Conservation (phyloP, 2,113 vertebrate genomes). For the Pachycephala philippinensis region DNA sequence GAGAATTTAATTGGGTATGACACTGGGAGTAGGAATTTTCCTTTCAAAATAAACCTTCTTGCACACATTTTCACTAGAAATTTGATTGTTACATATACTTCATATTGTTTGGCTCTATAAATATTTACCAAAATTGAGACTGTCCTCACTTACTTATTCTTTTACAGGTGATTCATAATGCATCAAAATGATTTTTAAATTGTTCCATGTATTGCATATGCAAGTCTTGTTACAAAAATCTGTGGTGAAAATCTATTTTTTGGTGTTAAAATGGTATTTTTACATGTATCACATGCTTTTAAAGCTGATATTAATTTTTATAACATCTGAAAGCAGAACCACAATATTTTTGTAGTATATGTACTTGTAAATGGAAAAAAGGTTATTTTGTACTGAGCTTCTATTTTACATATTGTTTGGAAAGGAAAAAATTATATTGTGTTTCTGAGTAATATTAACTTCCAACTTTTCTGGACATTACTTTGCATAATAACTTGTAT, state of each 20-base stretch:
- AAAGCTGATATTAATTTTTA: background rate
- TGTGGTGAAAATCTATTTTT: slow-evolving; percentile 9
- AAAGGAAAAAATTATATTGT: background rate
- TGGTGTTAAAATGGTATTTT: slow-evolving; percentile 38
- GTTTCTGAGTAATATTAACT: background rate
- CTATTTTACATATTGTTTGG: background rate
- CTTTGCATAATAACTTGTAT: background rate
- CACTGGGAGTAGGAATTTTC: slow-evolving; percentile 81
- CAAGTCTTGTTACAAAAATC: slow-evolving; percentile 20
- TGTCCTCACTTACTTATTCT: slow-evolving; percentile 58
- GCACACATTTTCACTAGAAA: slow-evolving; percentile 79
- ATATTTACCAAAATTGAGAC: slow-evolving; percentile 74
- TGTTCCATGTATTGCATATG: slow-evolving; percentile 23
- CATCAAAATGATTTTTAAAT: slow-evolving; percentile 56
- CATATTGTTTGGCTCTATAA: slow-evolving; percentile 75
- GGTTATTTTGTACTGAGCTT: background rate
- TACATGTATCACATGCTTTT: background rate
- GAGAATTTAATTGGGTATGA: slow-evolving; percentile 94
- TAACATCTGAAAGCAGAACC: background rate
- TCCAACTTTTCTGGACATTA: background rate
- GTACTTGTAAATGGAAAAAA: background rate
- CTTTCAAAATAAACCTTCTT: slow-evolving; percentile 85
- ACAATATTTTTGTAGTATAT: background rate
- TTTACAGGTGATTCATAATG: slow-evolving; percentile 60
- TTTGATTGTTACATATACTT: slow-evolving; percentile 74